A percentile compares a stretch with the other conserved stretches of the same genome.
These are phyloP conservation scores for Diorhabda sublineata DNA, from an alignment of 1,140 invertebrate species.

Conservation along the genomic window DNA sequence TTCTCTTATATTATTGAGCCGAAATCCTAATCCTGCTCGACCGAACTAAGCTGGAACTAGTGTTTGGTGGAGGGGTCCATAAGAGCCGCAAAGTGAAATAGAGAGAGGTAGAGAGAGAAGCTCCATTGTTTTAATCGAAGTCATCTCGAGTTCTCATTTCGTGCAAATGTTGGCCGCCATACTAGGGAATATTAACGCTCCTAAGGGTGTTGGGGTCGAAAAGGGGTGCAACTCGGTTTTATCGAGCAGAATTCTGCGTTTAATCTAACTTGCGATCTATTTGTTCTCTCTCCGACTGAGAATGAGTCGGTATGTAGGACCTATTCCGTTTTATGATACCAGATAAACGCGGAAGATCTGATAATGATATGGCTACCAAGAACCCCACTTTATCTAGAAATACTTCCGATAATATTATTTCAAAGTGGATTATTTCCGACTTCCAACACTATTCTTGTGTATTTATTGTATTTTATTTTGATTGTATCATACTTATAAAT, in stretches of 20 bases:
- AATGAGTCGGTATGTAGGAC: background rate
- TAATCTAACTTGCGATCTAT: slow-evolving; percentile 46
- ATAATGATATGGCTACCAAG: background rate
- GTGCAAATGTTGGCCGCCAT: slow-evolving; percentile 45
- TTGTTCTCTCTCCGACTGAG: slow-evolving; percentile 39
- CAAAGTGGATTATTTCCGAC: background rate
- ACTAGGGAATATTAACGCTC: slow-evolving; percentile 45
- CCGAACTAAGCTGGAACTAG: slow-evolving; percentile 34
- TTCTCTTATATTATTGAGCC: slow-evolving; percentile 35
- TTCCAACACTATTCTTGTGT: too few relatives aligned
- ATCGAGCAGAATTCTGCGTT: slow-evolving; percentile 45
- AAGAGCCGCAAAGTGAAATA: slow-evolving; percentile 17
- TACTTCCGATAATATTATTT: background rate
- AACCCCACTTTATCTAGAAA: background rate
- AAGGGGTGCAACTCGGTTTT: slow-evolving; percentile 35
- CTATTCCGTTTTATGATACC: background rate
- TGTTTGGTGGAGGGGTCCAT: slow-evolving; percentile 24
- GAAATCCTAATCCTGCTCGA: slow-evolving; percentile 34
- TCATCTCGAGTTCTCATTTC: slow-evolving; percentile 47
- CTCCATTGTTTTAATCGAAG: slow-evolving; percentile 48
- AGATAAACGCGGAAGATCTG: background rate
- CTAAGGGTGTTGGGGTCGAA: slow-evolving; percentile 40
- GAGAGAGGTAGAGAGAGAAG: slow-evolving; percentile 26
- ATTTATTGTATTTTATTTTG: too few relatives aligned
- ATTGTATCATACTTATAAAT: too few relatives aligned